These are phyloP conservation scores for Hypomesus transpacificus DNA, from an alignment of 2,113 vertebrate species.

Conservation along the genomic window DNA sequence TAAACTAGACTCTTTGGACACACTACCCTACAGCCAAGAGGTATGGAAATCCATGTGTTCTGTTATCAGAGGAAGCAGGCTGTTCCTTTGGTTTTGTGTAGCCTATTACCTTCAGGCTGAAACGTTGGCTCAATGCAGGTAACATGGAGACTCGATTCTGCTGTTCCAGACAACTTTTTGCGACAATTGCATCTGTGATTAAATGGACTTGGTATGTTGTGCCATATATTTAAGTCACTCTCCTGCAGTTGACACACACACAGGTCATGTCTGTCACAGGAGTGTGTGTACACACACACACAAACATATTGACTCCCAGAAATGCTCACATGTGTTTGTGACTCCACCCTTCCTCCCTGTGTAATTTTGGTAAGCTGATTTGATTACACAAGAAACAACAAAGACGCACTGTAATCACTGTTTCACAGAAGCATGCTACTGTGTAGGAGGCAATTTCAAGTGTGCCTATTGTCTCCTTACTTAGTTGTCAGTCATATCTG, in stretches of 20 bases:
- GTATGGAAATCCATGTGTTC: too few relatives aligned
- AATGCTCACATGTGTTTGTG: slow-evolving; percentile 2
- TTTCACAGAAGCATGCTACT: neutral
- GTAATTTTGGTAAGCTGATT: slow-evolving; percentile 57
- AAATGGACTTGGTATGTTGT: slow-evolving; percentile 22
- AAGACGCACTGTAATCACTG: neutral
- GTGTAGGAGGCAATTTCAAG: too few relatives aligned
- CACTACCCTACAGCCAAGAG: neutral
- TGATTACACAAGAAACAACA: slow-evolving; percentile 46
- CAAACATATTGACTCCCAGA: neutral
- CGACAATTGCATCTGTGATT: slow-evolving; percentile 37
- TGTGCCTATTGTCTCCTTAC: too few relatives aligned
- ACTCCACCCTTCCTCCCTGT: slow-evolving; percentile 52
- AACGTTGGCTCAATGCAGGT: slow-evolving; percentile 28
- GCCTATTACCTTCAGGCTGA: too few relatives aligned
- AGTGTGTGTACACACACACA: neutral
- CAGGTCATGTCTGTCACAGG: neutral
- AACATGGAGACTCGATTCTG: too few relatives aligned
- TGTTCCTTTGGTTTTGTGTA: too few relatives aligned
- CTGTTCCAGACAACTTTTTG: slow-evolving; percentile 32
- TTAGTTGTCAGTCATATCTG: slow-evolving; percentile 6
- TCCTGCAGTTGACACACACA: slow-evolving; percentile 11
- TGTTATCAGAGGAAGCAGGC: too few relatives aligned
- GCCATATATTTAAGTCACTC: slow-evolving; percentile 42
- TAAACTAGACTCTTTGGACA: neutral